Conservation (phyloP, 2,113 vertebrate genomes). For the Aythya baeri region DNA sequence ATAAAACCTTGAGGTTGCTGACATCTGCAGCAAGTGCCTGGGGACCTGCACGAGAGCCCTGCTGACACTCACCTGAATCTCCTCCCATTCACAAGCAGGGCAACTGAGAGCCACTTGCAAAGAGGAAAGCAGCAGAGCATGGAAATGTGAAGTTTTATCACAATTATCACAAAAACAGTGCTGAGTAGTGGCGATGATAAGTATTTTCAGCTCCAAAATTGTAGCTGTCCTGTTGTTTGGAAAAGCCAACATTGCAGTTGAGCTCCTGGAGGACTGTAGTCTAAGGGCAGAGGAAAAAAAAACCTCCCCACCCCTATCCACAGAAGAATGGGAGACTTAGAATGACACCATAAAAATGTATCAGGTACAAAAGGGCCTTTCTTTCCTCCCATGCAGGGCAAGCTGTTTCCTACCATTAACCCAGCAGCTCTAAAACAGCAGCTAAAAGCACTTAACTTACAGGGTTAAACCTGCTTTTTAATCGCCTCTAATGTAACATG, state of each 20-base stretch:
- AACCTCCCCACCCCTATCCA: neutral
- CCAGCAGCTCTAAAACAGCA: neutral
- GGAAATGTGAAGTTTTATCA: rapidly evolving
- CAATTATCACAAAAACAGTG: no score
- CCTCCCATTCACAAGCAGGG: neutral
- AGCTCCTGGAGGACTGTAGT: neutral
- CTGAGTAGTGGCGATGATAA: rapidly evolving
- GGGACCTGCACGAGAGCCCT: neutral
- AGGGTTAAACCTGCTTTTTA: neutral
- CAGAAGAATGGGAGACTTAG: neutral
- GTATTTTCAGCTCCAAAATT: neutral
- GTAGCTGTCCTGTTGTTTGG: neutral
- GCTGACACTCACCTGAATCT: neutral
- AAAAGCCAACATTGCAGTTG: rapidly evolving
- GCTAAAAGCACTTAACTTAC: neutral
- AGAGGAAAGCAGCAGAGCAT: neutral
- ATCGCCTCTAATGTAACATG: neutral
- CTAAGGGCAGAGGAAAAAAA: neutral
- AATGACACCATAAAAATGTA: neutral
- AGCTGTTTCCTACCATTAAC: neutral
- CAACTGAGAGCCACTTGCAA: no score
- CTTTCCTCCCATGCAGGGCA: rapidly evolving
- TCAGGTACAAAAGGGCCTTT: neutral
- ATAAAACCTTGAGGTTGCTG: neutral
- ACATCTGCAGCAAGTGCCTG: rapidly evolving